These are phyloP conservation scores for Oryctolagus cuniculus DNA, from an alignment of 2,113 vertebrate species.

Conservation along the genomic window mOryCun1.1 NC_091433.1:15157001-15157500, in stretches of 20 bases:
- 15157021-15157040: not conserved
- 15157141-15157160: not conserved
- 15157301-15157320: not conserved
- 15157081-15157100: not conserved
- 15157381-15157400: not conserved
- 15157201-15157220: not conserved
- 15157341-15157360: not conserved
- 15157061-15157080: not conserved
- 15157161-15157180: not conserved
- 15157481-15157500: not conserved
- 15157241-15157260: not conserved
- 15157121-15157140: not conserved
- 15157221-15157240: not conserved
- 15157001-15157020: conserved; percentile 1
- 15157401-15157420: conserved; percentile 31
- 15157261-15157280: fast-evolving
- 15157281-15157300: not conserved
- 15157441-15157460: conserved; percentile 59
- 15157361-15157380: conserved; percentile 35
- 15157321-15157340: not conserved
- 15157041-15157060: conserved; percentile 1
- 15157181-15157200: not conserved
- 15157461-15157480: not conserved
- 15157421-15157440: conserved; percentile 54
- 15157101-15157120: not conserved